Evolutionary conservation across 92 coral and sea anemone species (phyloP).

Genomic region (Diadumene lineata): DNA sequence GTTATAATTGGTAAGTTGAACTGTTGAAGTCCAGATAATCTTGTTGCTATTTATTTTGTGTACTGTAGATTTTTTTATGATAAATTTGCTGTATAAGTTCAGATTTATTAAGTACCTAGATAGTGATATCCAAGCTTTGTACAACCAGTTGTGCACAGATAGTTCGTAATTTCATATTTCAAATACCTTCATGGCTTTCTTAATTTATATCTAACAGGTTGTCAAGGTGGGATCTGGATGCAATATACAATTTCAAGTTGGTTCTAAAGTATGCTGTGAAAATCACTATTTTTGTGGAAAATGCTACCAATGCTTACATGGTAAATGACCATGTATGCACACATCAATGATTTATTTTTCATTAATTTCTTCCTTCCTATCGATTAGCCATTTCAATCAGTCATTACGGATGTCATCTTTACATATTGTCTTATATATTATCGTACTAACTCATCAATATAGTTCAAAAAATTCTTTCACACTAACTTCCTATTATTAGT

Average conservation of each 20-base stretch:
- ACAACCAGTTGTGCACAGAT: too few species aligned
- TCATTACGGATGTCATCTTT: neutral
- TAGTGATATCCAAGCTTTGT: too few species aligned
- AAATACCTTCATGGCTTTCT: too few species aligned
- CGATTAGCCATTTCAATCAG: neutral
- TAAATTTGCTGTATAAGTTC: too few species aligned
- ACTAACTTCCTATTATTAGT: neutral
- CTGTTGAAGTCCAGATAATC: too few species aligned
- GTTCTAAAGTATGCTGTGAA: conserved; percentile 80
- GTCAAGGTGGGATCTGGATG: conserved; percentile 73
- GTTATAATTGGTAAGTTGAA: too few species aligned
- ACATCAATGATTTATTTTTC: too few species aligned
- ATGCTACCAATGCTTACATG: conserved; percentile 79
- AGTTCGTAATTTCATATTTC: too few species aligned
- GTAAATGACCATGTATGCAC: conserved; percentile 46
- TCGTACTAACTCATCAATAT: conserved; percentile 7
- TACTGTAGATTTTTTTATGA: too few species aligned
- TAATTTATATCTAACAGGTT: conserved; percentile 22
- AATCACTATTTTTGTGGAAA: conserved; percentile 80
- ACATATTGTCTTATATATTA: neutral
- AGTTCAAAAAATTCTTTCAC: neutral
- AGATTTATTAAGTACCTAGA: too few species aligned
- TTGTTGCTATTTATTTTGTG: too few species aligned
- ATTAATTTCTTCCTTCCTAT: neutral
- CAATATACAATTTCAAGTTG: conserved; percentile 52